Base-by-base conservation (phyloP, 2,797 vertebrate genomes). In the Mormyrops attenuatus region DNA sequence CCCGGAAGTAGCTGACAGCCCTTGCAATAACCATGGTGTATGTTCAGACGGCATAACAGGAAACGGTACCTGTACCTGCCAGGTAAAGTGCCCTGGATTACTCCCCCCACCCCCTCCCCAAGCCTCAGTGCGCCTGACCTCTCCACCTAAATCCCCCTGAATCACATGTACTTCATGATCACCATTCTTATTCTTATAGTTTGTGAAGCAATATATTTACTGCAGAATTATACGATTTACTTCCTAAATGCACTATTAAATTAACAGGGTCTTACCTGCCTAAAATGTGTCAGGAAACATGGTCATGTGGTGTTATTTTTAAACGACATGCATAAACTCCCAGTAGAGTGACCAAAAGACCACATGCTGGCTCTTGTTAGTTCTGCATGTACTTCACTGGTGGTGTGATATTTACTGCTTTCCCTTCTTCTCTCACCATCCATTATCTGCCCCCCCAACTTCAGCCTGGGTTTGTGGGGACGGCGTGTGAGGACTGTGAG, bases 31-130 rank as follows among this genome's bases (percentile, higher is more conserved):
- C 91, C 95, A 95, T 69, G 98, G 98, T 2, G 11, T 0, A 20
- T 99, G 98, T 55, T 96, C 94, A 0, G 97, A 98, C 0, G 97
- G 97, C 9, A 92, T 96, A 9, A 93, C 94, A 0, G 98, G 98
- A 0, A 94, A 97, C 0, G 98, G 98, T 63, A 96, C 93, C 0
- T 99, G 98, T 90, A 94, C 85, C 87, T 99, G 98, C 92, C 95
- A 95, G 94, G 98, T 99, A 94, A 0, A 0, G 84, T 11, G 2
- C 0, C 3, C 15, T 26, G 17, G 44, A 38, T 30, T 13, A 30
- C 63, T 66, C n/a, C 53, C 55, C 57, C 57, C 57, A 22, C n/a
- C 55, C 3, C n/a, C n/a, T n/a, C 22, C 26, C 26, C 63, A 5
- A 30, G 26, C 11, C 30, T 34, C 66, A 5, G 66, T 22, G 34